Conservation (phyloP, 2,797 vertebrate species). For the Chloroceryle amazona region DNA sequence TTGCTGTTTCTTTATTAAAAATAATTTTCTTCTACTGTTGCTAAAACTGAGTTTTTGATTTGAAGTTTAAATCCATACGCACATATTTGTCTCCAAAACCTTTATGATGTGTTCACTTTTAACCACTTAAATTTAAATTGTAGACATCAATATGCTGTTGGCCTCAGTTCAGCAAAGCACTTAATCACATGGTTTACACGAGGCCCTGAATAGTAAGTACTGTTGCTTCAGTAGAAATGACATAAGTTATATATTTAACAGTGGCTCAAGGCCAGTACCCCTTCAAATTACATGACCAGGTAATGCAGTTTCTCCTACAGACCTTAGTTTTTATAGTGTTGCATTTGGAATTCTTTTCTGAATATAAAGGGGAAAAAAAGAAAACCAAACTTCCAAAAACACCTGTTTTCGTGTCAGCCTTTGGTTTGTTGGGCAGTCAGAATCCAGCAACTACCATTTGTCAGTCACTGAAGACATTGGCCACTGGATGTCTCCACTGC, state of each 20-base stretch:
- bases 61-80: neutral
- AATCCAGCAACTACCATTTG: neutral
- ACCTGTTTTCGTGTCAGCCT: neutral
- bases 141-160: neutral
- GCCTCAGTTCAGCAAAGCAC: neutral
- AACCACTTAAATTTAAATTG: neutral
- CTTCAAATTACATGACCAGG: neutral
- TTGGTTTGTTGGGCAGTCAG: neutral
- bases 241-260: neutral
- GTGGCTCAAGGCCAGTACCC: neutral
- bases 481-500: constrained; percentile 72
- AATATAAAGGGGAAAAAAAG: neutral
- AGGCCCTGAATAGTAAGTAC: neutral
- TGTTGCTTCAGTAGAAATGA: neutral
- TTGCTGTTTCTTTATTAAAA: neutral
- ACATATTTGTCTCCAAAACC: neutral
- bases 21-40: neutral
- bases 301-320: neutral
- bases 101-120: neutral
- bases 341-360: neutral
- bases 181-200: neutral
- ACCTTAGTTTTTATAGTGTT: neutral
- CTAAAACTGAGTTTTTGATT: neutral
- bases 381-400: neutral
- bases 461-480: neutral